Evolutionary conservation across 2,797 vertebrate species (phyloP).

Genomic region (Hippopotamyrus pictus): DNA sequence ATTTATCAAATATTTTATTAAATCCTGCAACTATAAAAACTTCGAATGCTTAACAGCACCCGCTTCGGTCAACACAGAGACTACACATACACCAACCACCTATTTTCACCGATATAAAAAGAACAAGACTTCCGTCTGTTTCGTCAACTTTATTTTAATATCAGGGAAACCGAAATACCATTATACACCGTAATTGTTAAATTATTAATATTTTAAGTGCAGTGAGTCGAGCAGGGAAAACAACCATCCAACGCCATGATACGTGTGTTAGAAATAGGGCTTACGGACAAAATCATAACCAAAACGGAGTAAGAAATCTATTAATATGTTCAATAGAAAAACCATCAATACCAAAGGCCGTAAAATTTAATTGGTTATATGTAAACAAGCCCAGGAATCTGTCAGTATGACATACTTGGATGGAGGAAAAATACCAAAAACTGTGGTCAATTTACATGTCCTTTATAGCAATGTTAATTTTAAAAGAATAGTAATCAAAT

Average conservation of each 20-base stretch:
- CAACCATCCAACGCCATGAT: slow-evolving; percentile 6
- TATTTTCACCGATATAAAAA: background rate
- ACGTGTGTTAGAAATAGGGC: background rate
- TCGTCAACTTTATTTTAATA: slow-evolving; percentile 12
- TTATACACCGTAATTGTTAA: slow-evolving; percentile 3
- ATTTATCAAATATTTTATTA: background rate
- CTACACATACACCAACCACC: background rate
- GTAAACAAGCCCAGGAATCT: background rate
- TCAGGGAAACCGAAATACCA: slow-evolving; percentile 17
- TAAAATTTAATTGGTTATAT: background rate
- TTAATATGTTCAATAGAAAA: background rate
- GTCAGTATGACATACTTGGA: background rate
- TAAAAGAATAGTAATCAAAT: background rate
- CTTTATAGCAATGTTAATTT: background rate
- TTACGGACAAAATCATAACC: background rate
- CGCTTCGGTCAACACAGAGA: background rate
- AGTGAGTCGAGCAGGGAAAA: slow-evolving; percentile 1
- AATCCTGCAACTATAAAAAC: background rate
- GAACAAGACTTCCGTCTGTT: background rate
- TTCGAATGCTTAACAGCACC: background rate
- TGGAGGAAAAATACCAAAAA: slow-evolving; percentile 6
- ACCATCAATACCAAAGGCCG: background rate
- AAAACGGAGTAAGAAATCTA: slow-evolving; percentile 7
- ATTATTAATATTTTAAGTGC: slow-evolving; percentile 12
- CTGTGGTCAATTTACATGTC: slow-evolving; percentile 3